Percentiles rank a stretch among this genome's conserved stretches.
phyloP scores from a whole-genome alignment of 2,797 vertebrate species.

The Okamejei kenojei region DNA sequence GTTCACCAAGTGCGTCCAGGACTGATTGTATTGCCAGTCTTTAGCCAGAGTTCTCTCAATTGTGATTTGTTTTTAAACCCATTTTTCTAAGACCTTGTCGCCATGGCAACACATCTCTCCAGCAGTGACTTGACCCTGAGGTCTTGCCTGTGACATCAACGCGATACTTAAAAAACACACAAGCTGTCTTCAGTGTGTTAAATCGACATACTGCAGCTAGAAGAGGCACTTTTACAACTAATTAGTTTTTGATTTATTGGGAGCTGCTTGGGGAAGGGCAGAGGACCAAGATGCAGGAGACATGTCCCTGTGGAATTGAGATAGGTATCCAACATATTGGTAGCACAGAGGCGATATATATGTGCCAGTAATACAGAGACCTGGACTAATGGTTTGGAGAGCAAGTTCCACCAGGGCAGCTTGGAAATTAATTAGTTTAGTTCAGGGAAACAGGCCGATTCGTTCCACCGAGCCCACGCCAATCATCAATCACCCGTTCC shows the following conservation, averaged over 20 bases:
- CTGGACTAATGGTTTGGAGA: too few relatives aligned
- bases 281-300: not conserved
- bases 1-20: not conserved
- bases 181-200: constrained; percentile 5
- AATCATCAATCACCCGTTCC: too few relatives aligned
- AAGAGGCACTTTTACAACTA: too few relatives aligned
- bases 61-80: not conserved
- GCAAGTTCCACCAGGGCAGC: too few relatives aligned
- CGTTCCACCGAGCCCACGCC: too few relatives aligned
- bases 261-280: not conserved
- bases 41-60: not conserved
- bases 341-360: too few relatives aligned
- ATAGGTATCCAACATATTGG: not conserved
- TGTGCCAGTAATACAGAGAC: too few relatives aligned
- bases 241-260: not conserved
- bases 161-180: not conserved
- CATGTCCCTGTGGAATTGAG: not conserved
- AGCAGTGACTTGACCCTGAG: not conserved
- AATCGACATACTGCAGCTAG: not conserved
- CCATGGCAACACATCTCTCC: constrained; percentile 3
- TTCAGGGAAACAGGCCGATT: too few relatives aligned
- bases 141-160: not conserved
- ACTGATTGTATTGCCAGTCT: not conserved
- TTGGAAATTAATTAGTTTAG: too few relatives aligned
- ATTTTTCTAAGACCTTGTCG: not conserved